Percentiles rank a stretch among this genome's conserved stretches.
phyloP scores from a whole-genome alignment of 2,888 invertebrate genomes.

The Epistrophella euchroma region DNA sequence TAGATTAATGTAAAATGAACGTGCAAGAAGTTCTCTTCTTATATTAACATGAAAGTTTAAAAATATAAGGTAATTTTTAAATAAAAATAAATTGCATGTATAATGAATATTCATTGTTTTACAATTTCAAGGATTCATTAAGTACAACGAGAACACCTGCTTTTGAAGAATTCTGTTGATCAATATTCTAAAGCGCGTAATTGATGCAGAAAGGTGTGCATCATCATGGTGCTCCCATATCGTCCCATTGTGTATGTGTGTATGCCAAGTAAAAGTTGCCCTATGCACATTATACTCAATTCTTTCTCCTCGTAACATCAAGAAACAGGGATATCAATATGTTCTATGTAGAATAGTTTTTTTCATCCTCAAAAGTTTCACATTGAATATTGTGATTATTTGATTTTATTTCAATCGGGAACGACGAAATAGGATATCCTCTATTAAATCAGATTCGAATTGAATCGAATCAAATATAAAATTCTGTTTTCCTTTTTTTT shows the following conservation, averaged over 20 bases:
- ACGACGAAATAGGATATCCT: constrained; percentile 17
- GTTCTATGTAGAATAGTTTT: neutral
- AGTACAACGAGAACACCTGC: neutral
- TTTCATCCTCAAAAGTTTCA: constrained; percentile 11
- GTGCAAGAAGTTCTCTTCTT: constrained; percentile 17
- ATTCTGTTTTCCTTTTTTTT: constrained; percentile 16
- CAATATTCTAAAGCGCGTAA: constrained; percentile 27
- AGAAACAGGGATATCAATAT: neutral
- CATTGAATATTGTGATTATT: constrained; percentile 49
- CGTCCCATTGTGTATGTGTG: neutral
- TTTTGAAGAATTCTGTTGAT: constrained; percentile 9
- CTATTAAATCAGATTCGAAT: constrained; percentile 48
- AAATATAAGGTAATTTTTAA: constrained; percentile 36
- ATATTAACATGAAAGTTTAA: constrained; percentile 11
- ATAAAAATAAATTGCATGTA: constrained; percentile 52
- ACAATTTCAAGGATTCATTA: constrained; percentile 37
- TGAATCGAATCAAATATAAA: constrained; percentile 48
- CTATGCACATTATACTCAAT: neutral
- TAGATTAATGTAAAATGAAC: constrained; percentile 47
- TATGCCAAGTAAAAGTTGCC: neutral
- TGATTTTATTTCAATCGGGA: constrained; percentile 44
- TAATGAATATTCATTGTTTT: constrained; percentile 55
- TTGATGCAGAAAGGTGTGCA: constrained; percentile 30
- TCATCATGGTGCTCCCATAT: neutral
- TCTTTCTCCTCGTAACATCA: neutral